Base-by-base conservation (phyloP, 1,140 invertebrate genomes). In the Homalodisca vitripennis region DNA sequence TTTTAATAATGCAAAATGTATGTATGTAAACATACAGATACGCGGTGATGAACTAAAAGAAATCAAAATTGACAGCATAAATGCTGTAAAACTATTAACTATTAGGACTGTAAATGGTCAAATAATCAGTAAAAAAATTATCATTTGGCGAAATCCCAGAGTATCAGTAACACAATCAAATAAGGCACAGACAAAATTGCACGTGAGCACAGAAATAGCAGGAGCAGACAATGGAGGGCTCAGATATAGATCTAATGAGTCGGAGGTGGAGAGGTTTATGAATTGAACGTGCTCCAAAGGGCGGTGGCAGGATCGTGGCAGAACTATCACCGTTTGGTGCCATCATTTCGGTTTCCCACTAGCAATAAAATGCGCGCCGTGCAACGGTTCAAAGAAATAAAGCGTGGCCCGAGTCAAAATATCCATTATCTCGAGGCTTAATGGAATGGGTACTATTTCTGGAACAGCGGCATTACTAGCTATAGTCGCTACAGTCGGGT, bases 401-500 rank as follows among this genome's bases (percentile, higher is more conserved):
- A 60, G 29, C 55, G 55, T 60, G 55, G 55, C 55, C 26, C 55
- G n/a, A 60, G 55, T 60, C 55, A 60, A 60, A 60, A 60, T 60
- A 60, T 60, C 55, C 55, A 60, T 60, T 60, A 60, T 60, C 14
- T 60, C 14, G 27, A 24, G 26, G 55, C 27, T 60, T 60, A 60
- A 60, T 60, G 55, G 55, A 60, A 60, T n/a, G 55, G 26, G 26
- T 26, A 30, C 55, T 60, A 60, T 60, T 60, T 30, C 27, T 30
- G 55, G 26, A 29, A 10, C 48, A 41, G 34, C 34, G 6, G 34
- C 17, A 10, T 17, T 10, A 17, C 17, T 41, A 41, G 34, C 34
- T 17, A 17, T 17, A 41, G 6, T 6, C 34, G 34, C 34, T 41
- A 41, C 6, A 17, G 34, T 41, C 34, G 34, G 34, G 17, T 41